A percentile compares a stretch with the other conserved stretches of the same genome.
Conservation (phyloP, 2,888 invertebrate genomes). For the Tachina fera region DNA sequence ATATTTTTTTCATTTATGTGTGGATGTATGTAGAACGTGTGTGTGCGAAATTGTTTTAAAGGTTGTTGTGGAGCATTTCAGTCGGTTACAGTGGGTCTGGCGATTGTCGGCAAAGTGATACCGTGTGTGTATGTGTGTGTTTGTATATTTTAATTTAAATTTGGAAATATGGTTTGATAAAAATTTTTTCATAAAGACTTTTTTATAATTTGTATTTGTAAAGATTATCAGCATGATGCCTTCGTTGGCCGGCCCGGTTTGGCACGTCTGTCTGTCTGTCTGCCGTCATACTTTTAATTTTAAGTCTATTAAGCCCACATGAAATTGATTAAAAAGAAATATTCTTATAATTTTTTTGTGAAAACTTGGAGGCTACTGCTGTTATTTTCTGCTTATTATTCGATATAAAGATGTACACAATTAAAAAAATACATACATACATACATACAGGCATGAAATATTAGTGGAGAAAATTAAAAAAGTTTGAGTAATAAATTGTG, state of each 20-base stretch:
- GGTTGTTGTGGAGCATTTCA: conserved; percentile 50
- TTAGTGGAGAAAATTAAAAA: conserved; percentile 64
- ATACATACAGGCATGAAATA: conserved; percentile 5
- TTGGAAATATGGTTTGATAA: conserved; percentile 56
- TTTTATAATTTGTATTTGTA: conserved; percentile 26
- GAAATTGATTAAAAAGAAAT: conserved; percentile 14
- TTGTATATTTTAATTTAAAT: conserved; percentile 61
- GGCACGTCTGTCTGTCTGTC: not conserved
- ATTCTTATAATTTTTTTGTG: conserved; percentile 20
- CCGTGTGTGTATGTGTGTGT: not conserved
- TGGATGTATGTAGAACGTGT: not conserved
- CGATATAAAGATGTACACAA: conserved; percentile 9
- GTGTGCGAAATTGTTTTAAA: conserved; percentile 37
- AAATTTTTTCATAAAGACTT: conserved; percentile 14
- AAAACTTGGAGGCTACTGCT: conserved; percentile 13
- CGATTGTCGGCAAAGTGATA: conserved; percentile 40
- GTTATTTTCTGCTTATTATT: conserved; percentile 26
- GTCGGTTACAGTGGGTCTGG: conserved; percentile 35
- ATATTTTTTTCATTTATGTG: not conserved
- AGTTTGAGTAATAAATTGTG: conserved; percentile 29
- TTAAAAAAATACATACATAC: not conserved
- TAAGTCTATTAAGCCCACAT: conserved; percentile 66
- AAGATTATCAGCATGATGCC: conserved; percentile 48
- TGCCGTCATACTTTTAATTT: conserved; percentile 10
- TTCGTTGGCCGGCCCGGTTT: not conserved